These are phyloP conservation scores for Falco punctatus DNA, from an alignment of 2,113 vertebrate species.

Conservation along the genomic window DNA sequence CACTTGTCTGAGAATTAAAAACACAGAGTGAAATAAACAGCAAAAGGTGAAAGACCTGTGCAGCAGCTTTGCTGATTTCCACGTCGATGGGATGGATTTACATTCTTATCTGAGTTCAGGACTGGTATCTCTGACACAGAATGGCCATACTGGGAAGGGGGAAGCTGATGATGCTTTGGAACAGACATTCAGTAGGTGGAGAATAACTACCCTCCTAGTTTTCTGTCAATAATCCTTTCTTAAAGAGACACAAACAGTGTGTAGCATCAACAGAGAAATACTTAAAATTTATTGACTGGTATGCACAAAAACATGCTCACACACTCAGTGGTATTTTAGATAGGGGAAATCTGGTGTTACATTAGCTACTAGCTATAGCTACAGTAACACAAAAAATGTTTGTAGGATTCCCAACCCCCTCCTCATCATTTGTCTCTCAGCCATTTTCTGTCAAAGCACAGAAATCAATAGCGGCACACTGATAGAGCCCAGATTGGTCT, in stretches of 20 bases:
- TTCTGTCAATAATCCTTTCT: background rate
- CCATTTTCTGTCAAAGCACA: slow-evolving; percentile 4
- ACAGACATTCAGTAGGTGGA: background rate
- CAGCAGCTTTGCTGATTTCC: background rate
- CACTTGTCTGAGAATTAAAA: background rate
- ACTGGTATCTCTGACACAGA: background rate
- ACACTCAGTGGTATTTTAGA: background rate
- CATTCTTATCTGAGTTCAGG: background rate
- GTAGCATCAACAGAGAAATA: background rate
- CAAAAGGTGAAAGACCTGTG: background rate
- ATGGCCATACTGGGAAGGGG: background rate
- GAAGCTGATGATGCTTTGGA: background rate
- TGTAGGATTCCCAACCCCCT: background rate
- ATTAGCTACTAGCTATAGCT: background rate
- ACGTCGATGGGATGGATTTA: background rate
- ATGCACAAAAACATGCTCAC: background rate
- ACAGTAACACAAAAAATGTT: background rate
- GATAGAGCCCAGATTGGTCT: slow-evolving; percentile 28
- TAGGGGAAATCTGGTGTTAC: background rate
- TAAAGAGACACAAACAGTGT: background rate
- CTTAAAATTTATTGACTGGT: background rate
- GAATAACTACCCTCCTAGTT: background rate
- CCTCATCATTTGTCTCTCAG: background rate
- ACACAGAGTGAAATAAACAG: background rate
- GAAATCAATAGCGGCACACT: slow-evolving; percentile 33